Evolutionary conservation across 2,797 vertebrate species (phyloP), one percentile per base, ranked within the genome.

Genomic region (Oreonectes daqikongensis): DNA sequence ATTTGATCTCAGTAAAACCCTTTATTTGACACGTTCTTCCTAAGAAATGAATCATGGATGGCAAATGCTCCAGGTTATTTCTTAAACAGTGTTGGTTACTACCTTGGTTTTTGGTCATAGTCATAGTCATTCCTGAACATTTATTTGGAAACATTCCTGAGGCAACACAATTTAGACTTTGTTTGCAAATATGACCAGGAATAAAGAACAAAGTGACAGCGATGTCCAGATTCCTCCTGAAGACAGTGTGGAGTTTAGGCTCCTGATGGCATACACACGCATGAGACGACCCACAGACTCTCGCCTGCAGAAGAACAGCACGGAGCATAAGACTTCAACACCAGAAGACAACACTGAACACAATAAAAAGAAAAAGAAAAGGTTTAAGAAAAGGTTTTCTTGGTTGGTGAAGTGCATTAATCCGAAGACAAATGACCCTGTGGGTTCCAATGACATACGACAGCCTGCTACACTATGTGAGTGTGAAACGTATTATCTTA

Each of bases 181-280:
- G 59, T 12, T 10, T 22, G 3, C 72, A 53, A 72, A 32, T 8
- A 2, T 67, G 38, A 52, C 2, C 18, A 84, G 88, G 73, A 38
- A 38, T 72, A 91, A 90, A 10, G 79, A 82, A 0, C 78, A 87
- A 0, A 15, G 48, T 3, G 82, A 82, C 59, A 87, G 88, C 69
- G 22, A 63, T 52, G 28, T 22, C 32, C 66, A 40, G 28, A 42
- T 42, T 5, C 26, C 1, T 6, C 0, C 15, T 0, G 69, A 53
- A 24, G 81, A 84, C 77, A 83, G 80, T 0, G 17, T 85, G 28
- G 96, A 97, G 84, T 92, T 87, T 84, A 87, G 72, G 48, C 70
- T 97, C 57, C 52, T 97, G 2, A 89, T 86, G 88, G 93, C 87
- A 18, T 98, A 94, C 0, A 74, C 85, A 0, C 61, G 85, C 52